Percentiles rank a stretch among this genome's conserved stretches.
Conservation (phyloP, 2,888 invertebrate genomes). For the Pollenia griseotomentosa region DNA sequence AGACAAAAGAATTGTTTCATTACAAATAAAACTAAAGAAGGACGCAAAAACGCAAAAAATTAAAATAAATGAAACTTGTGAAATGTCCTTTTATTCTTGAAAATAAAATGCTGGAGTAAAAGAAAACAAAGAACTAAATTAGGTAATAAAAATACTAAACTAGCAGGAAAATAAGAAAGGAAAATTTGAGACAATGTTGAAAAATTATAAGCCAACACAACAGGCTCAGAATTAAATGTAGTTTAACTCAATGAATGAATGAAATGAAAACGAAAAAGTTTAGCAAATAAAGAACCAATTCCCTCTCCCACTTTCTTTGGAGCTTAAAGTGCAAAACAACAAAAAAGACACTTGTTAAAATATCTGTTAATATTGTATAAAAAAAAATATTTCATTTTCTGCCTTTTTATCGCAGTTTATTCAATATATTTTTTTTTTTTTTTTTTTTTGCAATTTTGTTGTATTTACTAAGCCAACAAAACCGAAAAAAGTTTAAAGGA, state of each 20-base stretch:
- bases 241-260: conserved; percentile 45
- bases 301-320: no score
- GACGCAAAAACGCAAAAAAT: neutral
- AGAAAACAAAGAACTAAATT: conserved; percentile 36
- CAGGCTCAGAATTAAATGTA: conserved; percentile 48
- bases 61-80: conserved; percentile 38
- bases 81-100: conserved; percentile 47
- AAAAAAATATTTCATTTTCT: conserved; percentile 33
- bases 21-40: conserved; percentile 36
- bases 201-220: conserved; percentile 25
- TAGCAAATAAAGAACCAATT: neutral
- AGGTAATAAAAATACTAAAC: conserved; percentile 57
- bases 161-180: conserved; percentile 5
- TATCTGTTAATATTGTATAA: conserved; percentile 30
- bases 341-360: conserved; percentile 14
- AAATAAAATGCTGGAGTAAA: conserved; percentile 23
- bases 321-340: neutral
- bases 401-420: conserved; percentile 4
- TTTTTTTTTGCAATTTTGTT: neutral
- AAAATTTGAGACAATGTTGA: neutral
- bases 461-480: conserved; percentile 19
- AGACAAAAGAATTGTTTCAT: conserved; percentile 62
- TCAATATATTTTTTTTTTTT: conserved; percentile 21
- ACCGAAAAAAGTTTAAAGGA: neutral
- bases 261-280: conserved; percentile 35